Evolutionary conservation across 2,797 vertebrate species (phyloP).

Genomic region (Sylvia borin): DNA sequence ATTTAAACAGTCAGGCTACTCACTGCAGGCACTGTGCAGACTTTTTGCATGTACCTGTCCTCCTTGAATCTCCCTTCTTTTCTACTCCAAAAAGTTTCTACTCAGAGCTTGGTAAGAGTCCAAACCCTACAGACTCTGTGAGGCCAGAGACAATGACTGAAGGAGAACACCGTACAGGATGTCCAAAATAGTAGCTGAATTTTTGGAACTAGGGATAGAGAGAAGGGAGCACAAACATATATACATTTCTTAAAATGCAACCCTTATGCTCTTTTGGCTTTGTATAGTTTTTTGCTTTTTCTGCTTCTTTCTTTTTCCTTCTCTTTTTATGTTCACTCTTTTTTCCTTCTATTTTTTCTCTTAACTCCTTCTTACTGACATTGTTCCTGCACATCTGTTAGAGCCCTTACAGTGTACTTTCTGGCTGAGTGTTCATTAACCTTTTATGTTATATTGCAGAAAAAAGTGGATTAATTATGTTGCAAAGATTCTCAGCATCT

Average conservation of each 20-base stretch:
- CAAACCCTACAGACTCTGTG: neutral
- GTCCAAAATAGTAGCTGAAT: neutral
- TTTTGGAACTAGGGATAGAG: neutral
- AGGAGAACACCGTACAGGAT: neutral
- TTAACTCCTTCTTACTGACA: neutral
- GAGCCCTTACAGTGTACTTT: neutral
- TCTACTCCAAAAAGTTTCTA: neutral
- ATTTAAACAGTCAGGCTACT: neutral
- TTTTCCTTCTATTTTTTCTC: neutral
- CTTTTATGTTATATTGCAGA: neutral
- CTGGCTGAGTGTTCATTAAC: neutral
- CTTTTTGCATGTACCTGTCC: neutral
- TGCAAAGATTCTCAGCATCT: neutral
- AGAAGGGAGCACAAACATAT: neutral
- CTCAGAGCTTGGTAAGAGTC: neutral
- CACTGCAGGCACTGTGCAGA: neutral
- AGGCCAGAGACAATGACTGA: neutral
- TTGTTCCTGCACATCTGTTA: neutral
- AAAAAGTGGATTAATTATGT: neutral
- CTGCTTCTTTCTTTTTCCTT: neutral
- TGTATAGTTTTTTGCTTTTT: neutral
- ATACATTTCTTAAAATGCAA: neutral
- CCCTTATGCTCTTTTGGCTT: neutral
- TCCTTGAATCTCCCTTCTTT: neutral
- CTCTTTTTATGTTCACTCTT: neutral